phyloP scores from a whole-genome alignment of 2,797 vertebrate species.

The Sardinella longiceps region DNA sequence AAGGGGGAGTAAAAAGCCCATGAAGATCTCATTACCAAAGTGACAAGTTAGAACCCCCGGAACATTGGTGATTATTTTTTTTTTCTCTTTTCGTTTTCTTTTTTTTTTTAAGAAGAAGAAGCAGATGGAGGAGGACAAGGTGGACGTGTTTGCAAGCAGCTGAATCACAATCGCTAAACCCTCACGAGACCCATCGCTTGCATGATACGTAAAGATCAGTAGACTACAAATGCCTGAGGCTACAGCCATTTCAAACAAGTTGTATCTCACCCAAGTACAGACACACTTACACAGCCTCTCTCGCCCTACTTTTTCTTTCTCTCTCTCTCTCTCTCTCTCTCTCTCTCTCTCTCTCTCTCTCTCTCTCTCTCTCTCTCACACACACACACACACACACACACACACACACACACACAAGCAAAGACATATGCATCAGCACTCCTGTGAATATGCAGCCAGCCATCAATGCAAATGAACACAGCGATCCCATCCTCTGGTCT shows the following conservation, averaged over 20 bases:
- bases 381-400: background rate
- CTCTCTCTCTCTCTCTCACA: too few relatives aligned
- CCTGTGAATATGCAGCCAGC: background rate
- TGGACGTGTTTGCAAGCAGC: background rate
- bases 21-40: background rate
- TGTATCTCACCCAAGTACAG: background rate
- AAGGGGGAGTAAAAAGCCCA: background rate
- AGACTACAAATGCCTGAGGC: background rate
- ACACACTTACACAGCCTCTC: too few relatives aligned
- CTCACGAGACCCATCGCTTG: background rate
- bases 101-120: background rate
- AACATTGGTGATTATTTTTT: too few relatives aligned
- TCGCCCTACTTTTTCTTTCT: too few relatives aligned
- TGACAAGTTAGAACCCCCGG: background rate
- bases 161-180: background rate
- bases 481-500: conserved; percentile 15
- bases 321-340: too few relatives aligned
- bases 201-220: background rate
- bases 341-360: too few relatives aligned
- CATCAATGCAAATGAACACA: conserved; percentile 8
- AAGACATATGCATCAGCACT: background rate
- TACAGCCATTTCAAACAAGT: background rate
- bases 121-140: background rate
- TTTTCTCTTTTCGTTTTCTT: too few relatives aligned
- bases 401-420: background rate